These are phyloP conservation scores for Paramuricea clavata DNA, from an alignment of 92 coral and sea anemone genomes.

Conservation along the genomic window DNA sequence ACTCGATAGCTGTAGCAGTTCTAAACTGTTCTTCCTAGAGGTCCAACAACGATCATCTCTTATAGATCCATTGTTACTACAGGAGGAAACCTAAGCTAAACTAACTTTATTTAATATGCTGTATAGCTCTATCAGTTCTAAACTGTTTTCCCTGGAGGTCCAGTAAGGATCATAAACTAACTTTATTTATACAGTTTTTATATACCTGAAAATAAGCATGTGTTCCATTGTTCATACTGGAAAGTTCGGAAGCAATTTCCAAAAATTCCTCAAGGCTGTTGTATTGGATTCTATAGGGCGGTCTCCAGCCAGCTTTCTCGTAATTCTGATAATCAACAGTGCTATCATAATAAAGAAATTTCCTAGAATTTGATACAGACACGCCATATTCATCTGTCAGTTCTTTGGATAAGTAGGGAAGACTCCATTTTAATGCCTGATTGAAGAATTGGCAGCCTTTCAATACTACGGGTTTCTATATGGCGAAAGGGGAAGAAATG, in stretches of 20 bases:
- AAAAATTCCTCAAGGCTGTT: conserved; percentile 75
- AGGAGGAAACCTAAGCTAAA: no score
- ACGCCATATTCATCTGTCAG: conserved; percentile 83
- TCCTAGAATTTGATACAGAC: conserved; percentile 62
- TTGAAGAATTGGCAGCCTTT: conserved; percentile 83
- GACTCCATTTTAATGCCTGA: conserved; percentile 83
- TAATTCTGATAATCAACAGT: conserved; percentile 57
- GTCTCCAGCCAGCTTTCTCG: conserved; percentile 67
- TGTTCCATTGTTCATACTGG: conserved; percentile 76
- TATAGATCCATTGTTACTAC: no score
- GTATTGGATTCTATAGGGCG: conserved; percentile 66
- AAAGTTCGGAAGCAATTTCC: conserved; percentile 65
- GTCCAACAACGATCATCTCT: no score
- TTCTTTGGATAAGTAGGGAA: conserved; percentile 77
- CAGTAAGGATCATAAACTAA: no score
- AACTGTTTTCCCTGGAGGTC: no score
- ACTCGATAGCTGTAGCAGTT: no score
- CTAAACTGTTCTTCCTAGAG: no score
- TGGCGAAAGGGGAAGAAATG: not conserved
- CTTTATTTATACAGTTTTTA: no score
- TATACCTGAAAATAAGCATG: conserved; percentile 91
- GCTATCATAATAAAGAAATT: conserved; percentile 80
- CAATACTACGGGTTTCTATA: conserved; percentile 75
- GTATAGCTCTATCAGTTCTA: no score
- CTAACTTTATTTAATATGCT: no score